phyloP scores from a whole-genome alignment of 2,797 vertebrate species.

The Melanotaenia maccullochi region DNA sequence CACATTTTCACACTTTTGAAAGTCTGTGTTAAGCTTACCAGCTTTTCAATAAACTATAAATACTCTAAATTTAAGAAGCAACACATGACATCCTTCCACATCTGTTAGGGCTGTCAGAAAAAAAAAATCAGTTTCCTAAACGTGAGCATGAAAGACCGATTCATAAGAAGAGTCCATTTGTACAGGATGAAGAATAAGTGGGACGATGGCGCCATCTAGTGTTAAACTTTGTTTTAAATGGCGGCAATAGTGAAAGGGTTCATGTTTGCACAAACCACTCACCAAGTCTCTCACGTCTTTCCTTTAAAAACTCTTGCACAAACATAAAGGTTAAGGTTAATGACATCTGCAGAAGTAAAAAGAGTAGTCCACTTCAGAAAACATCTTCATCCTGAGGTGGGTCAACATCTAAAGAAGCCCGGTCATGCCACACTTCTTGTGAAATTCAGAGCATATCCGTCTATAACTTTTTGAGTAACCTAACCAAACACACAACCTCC shows the following conservation, averaged over 20 bases:
- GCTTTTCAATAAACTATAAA: not conserved
- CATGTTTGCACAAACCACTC: not conserved
- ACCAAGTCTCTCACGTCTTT: not conserved
- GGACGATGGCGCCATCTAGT: slow-evolving; percentile 69
- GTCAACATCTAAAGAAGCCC: not conserved
- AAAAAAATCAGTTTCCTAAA: not conserved
- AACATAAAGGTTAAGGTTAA: not conserved
- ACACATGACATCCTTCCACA: not conserved
- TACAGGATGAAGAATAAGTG: slow-evolving; percentile 5
- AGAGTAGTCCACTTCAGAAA: not conserved
- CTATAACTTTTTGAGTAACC: not conserved
- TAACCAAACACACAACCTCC: not conserved
- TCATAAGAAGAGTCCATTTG: not conserved
- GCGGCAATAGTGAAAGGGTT: not conserved
- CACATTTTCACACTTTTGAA: not conserved
- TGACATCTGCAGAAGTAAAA: not conserved
- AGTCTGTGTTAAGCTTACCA: not conserved
- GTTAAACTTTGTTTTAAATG: slow-evolving; percentile 3
- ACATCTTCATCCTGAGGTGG: not conserved
- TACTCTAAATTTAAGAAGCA: not conserved
- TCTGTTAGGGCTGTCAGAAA: not conserved
- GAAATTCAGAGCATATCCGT: not conserved
- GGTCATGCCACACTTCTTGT: not conserved
- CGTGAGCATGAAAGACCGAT: slow-evolving; percentile 3
- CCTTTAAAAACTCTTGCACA: not conserved